phyloP scores from a whole-genome alignment of 1,140 invertebrate genomes.

The Potamilus streckersoni region DNA sequence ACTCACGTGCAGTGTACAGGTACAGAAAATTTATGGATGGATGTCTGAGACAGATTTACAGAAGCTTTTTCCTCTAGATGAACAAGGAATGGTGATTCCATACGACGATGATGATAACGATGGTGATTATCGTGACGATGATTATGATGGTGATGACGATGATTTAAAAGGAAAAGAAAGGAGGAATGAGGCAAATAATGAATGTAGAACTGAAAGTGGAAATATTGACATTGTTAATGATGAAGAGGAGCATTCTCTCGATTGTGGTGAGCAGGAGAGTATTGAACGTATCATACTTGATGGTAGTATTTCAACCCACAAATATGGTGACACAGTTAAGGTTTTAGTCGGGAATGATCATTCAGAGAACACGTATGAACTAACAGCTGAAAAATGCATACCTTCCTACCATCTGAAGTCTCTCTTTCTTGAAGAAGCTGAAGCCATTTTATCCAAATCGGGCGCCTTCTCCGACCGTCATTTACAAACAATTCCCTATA shows the following conservation, averaged over 20 bases:
- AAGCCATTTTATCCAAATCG: background rate
- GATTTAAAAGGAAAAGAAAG: background rate
- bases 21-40: background rate
- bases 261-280: too few species aligned
- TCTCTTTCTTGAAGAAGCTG: conserved; percentile 16
- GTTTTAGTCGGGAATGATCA: too few species aligned
- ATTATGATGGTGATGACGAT: background rate
- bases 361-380: background rate
- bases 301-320: too few species aligned
- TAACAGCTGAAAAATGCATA: conserved; percentile 18
- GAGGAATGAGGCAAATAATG: background rate
- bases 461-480: background rate
- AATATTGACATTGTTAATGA: too few species aligned
- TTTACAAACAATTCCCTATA: background rate
- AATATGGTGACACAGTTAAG: too few species aligned
- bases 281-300: too few species aligned
- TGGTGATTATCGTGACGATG: background rate
- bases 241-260: too few species aligned
- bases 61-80: background rate
- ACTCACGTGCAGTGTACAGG: conserved; percentile 10
- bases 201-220: too few species aligned
- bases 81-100: background rate
- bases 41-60: too few species aligned
- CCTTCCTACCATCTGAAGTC: conserved; percentile 18
- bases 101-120: background rate